Base-by-base conservation (phyloP, 2,888 invertebrate species). In the Rhodophaea formosa region DNA sequence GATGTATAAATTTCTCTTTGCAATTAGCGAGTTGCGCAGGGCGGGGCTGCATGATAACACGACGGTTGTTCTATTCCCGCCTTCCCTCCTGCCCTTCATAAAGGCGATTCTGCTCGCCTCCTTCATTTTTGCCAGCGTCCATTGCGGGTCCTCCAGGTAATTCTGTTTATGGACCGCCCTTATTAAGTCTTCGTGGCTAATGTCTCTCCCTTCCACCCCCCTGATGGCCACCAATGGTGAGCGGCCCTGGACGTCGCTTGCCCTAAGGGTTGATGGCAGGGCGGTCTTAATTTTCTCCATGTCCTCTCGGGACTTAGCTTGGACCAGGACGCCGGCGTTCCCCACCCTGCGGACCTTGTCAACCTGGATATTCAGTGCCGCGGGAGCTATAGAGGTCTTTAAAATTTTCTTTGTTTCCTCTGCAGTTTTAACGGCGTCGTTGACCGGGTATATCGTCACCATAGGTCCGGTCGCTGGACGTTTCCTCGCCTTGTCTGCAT, bases 241-340 rank as follows among this genome's bases (percentile, higher is more conserved):
- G 3, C 53, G 30, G 6, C 16, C 16, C 16, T 7, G 7, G 1
- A 44, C 44, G 1, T 44, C 16, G 16, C 3, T 16, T 0, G 44
- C 16, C 44, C 16, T 16, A 0, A 44, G 16, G 2, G 44, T 7
- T 7, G 7, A 1, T 8, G 16, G 16, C 1, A 44, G 15, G 1
- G 44, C 44, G 0, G 44, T 8, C 8, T 8, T 15, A 0, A 44
- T 1, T 7, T 32, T 49, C 8, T 14, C 8, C 7, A 32, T 14
- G 7, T 49, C 54, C 1, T 54, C 61, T 0, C n/a, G 10, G 0
- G 53, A 56, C 0, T 61, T 43, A 0, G 66, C 63, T 14, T 62
- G n/a, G 0, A 71, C 2, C 1, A 63, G 52, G 0, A 66, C 59
- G 0, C 67, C 69, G 0, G 59, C 57, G 16, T 39, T 66, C 1